These are phyloP conservation scores for Lasioglossum albipes DNA, from an alignment of 1,140 invertebrate species.

Conservation along the genomic window DNA sequence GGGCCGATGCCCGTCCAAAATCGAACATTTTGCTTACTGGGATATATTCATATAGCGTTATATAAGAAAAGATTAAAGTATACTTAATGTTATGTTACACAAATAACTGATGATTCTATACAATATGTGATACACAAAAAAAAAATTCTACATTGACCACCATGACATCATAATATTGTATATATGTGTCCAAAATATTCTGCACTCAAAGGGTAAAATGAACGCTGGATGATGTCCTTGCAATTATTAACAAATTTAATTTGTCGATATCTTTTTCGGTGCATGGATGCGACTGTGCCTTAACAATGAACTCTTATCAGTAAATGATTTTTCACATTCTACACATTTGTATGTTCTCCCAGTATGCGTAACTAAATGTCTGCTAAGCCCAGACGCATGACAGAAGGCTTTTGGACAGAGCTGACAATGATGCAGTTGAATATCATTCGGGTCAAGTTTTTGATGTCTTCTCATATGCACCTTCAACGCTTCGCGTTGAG, in stretches of 20 bases:
- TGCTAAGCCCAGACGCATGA: conserved; percentile 85
- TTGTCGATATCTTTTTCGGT: conserved; percentile 70
- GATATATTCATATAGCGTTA: neutral
- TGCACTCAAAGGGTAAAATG: conserved; percentile 8
- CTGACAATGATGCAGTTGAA: conserved; percentile 84
- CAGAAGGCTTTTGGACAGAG: conserved; percentile 86
- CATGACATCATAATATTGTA: neutral
- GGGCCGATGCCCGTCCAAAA: too few relatives aligned
- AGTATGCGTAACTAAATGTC: conserved; percentile 86
- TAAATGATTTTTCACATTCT: conserved; percentile 85
- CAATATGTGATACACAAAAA: neutral
- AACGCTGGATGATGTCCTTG: neutral
- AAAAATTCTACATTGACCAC: neutral
- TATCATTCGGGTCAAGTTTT: conserved; percentile 81
- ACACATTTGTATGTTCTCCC: conserved; percentile 85
- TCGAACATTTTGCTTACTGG: too few relatives aligned
- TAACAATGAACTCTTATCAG: conserved; percentile 85
- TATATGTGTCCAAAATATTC: neutral
- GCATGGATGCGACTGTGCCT: conserved; percentile 82
- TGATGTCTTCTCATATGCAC: conserved; percentile 84
- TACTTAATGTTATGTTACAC: neutral
- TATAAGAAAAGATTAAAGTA: neutral
- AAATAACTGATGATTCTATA: neutral
- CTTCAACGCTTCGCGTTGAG: conserved; percentile 84
- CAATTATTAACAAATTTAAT: conserved; percentile 31